These are phyloP conservation scores for Macrobrachium rosenbergii DNA, from an alignment of 1,140 invertebrate species.

Conservation along the genomic window DNA sequence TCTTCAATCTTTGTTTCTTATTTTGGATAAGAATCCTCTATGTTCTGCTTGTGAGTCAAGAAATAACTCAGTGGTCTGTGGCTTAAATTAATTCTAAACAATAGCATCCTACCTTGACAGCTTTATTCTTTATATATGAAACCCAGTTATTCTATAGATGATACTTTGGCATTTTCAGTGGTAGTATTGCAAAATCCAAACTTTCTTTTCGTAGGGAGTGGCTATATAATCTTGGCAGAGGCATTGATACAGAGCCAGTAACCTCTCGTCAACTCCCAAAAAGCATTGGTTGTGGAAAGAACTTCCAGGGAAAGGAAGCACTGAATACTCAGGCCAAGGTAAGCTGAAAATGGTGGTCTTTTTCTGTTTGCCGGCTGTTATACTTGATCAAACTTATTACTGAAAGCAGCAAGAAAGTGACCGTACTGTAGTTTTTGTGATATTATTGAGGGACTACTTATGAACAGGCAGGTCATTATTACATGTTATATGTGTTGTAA, in stretches of 20 bases:
- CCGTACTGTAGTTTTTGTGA: neutral
- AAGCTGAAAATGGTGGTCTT: slow-evolving; percentile 33
- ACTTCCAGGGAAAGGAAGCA: slow-evolving; percentile 87
- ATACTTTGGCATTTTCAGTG: neutral
- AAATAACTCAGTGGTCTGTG: neutral
- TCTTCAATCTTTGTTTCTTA: no score
- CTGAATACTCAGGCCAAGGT: slow-evolving; percentile 81
- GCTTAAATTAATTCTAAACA: no score
- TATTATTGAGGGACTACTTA: no score
- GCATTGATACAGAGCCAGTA: slow-evolving; percentile 90
- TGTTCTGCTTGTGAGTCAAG: neutral
- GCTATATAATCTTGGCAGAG: slow-evolving; percentile 89
- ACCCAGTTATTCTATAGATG: neutral
- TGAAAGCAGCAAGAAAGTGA: neutral
- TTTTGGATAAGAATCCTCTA: no score
- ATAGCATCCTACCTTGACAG: no score
- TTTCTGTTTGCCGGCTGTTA: neutral
- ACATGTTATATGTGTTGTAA: no score
- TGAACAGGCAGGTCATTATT: no score
- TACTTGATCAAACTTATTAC: neutral
- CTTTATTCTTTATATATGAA: no score
- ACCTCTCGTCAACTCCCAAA: slow-evolving; percentile 86
- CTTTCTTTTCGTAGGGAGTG: slow-evolving; percentile 75
- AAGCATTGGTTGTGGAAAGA: slow-evolving; percentile 96
- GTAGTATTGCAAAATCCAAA: neutral